These are phyloP conservation scores for Drosophila triauraria DNA, from an alignment of 1,140 invertebrate species.

Conservation along the genomic window DNA sequence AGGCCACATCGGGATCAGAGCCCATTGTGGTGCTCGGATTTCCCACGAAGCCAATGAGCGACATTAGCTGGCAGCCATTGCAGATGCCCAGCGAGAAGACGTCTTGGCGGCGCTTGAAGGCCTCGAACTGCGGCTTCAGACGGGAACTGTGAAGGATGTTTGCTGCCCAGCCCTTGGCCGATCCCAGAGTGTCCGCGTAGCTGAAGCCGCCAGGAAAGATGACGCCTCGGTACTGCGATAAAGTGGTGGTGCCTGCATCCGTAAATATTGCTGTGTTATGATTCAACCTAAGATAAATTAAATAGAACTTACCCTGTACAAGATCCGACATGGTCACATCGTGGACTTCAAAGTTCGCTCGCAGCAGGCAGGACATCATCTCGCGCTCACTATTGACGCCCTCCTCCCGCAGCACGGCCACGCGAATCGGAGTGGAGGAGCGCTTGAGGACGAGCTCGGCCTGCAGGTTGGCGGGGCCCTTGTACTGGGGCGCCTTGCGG, in stretches of 20 bases:
- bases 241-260: constrained; percentile 85
- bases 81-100: constrained; percentile 99
- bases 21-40: constrained; percentile 12
- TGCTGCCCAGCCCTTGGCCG: constrained; percentile 98
- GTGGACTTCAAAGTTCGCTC: constrained; percentile 96
- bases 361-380: constrained; percentile 97
- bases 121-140: constrained; percentile 89
- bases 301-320: constrained; percentile 86
- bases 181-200: constrained; percentile 98
- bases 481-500: constrained; percentile 88
- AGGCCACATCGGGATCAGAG: constrained; percentile 88
- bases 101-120: constrained; percentile 90
- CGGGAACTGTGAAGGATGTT: constrained; percentile 91
- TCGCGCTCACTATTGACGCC: constrained; percentile 98
- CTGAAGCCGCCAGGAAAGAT: constrained; percentile 99
- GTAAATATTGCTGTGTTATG: neutral
- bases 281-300: no score
- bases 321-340: constrained; percentile 97
- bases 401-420: constrained; percentile 98
- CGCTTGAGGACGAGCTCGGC: constrained; percentile 83
- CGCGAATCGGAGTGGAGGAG: constrained; percentile 86
- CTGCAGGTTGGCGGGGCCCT: constrained; percentile 90
- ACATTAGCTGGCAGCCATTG: constrained; percentile 99
- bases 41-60: constrained; percentile 93
- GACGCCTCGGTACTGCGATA: constrained; percentile 94